A percentile compares a stretch with the other conserved stretches of the same genome.
phyloP scores from a whole-genome alignment of 2,888 invertebrate species.

The Drosophila macrospina region DNA sequence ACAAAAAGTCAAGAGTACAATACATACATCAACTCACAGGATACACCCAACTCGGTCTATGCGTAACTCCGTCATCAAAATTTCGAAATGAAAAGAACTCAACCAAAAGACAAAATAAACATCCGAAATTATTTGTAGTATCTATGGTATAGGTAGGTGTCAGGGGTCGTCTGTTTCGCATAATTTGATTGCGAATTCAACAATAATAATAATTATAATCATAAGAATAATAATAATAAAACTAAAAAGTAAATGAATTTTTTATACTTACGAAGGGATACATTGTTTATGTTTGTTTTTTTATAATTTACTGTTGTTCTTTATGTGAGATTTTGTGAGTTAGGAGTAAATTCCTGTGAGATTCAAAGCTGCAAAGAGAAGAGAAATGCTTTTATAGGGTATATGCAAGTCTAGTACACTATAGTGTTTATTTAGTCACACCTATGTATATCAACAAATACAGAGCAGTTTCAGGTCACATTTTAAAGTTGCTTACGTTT shows the following conservation, averaged over 20 bases:
- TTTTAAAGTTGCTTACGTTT: conserved; percentile 6
- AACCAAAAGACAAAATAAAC: not conserved
- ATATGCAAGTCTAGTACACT: not conserved
- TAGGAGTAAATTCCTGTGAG: conserved; percentile 50
- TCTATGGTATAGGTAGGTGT: not conserved
- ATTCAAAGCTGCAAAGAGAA: conserved; percentile 63
- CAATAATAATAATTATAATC: not conserved
- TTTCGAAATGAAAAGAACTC: not conserved
- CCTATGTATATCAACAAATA: conserved; percentile 14
- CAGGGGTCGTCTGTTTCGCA: conserved; percentile 11
- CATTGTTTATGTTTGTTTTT: conserved; percentile 41
- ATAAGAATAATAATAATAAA: not conserved
- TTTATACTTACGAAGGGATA: conserved; percentile 68
- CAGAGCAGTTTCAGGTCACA: not conserved
- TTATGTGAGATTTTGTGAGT: conserved; percentile 51
- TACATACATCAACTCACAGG: conserved; percentile 15
- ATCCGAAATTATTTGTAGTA: too few relatives aligned
- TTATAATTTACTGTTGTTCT: conserved; percentile 10
- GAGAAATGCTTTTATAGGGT: not conserved
- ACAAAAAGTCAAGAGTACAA: conserved; percentile 74
- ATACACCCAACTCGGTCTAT: not conserved
- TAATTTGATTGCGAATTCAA: conserved; percentile 9
- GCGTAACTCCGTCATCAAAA: not conserved
- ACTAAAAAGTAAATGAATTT: not conserved
- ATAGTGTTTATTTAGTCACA: conserved; percentile 5